These are phyloP conservation scores for Nycteola revayana DNA, from an alignment of 2,888 invertebrate genomes.

Conservation along the genomic window DNA sequence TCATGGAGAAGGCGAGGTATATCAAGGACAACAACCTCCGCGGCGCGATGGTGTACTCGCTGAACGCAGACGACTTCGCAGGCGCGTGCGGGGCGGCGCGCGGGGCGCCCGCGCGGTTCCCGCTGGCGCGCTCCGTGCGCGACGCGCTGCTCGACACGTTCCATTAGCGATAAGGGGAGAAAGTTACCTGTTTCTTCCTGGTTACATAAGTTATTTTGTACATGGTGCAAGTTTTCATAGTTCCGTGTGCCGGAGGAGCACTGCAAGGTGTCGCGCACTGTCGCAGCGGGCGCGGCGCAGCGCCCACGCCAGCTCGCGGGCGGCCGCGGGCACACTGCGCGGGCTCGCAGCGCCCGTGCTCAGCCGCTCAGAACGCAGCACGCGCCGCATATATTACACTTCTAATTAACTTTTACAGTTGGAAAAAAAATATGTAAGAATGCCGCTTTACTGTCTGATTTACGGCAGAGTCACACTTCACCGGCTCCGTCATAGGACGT, in stretches of 20 bases:
- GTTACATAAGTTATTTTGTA: conserved; percentile 76
- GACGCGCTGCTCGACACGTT: neutral
- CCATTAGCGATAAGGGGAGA: neutral
- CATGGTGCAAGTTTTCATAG: conserved; percentile 72
- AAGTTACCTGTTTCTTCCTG: conserved; percentile 66
- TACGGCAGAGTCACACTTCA: conserved; percentile 57
- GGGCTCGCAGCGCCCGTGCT: conserved; percentile 30
- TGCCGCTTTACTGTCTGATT: conserved; percentile 53
- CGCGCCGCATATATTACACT: conserved; percentile 60
- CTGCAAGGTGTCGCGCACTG: too few species aligned
- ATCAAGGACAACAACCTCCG: conserved; percentile 84
- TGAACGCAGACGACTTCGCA: conserved; percentile 90
- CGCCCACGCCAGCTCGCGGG: conserved; percentile 19
- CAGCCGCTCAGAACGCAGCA: conserved; percentile 57
- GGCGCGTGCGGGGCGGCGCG: conserved; percentile 77
- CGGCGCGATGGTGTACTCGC: conserved; percentile 92
- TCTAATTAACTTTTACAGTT: conserved; percentile 71
- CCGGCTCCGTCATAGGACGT: conserved; percentile 34
- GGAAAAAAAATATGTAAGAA: conserved; percentile 55
- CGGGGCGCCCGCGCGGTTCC: conserved; percentile 26
- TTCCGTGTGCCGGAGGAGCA: conserved; percentile 21
- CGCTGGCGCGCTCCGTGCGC: conserved; percentile 45
- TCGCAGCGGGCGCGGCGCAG: conserved; percentile 24
- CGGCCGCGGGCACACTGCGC: conserved; percentile 11
- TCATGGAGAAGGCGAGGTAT: conserved; percentile 86